Base-by-base conservation (phyloP, 2,113 vertebrate species). In the Elaphurus davidianus region DNA sequence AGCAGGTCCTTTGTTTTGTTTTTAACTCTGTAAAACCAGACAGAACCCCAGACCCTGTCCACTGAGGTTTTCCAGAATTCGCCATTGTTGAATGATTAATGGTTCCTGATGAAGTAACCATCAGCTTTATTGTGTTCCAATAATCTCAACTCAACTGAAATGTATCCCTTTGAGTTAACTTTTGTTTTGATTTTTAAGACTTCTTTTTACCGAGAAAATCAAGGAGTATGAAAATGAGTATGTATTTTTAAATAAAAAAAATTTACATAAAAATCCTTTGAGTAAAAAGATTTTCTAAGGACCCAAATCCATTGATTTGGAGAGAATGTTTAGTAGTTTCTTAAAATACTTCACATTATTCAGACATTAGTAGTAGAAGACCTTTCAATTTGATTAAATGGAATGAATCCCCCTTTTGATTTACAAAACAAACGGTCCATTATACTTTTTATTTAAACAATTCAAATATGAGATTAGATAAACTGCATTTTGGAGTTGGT, bases 141-240 rank as follows among this genome's bases (percentile, higher is more conserved):
- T 87, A 78, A 43, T 92, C 90, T 97, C 71, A 52, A 16, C 27
- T 95, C 94, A 95, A 83, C 47, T 90, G 57, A 97, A 94, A 93
- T 95, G 71, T 89, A 62, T 76, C 83, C 87, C 76, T 97, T 96
- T 88, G 67, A 45, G n/a, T 90, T 94, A 92, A 96, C 87, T 97
- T 92, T 92, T 95, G 84, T 96, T 94, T 98, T 91, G 54, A 94
- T 96, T 89, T 79, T 95, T 92, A 95, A 94, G 93, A 2, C 16
- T 93, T 97, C 93, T 92, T 97, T 98, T 95, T 78, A 94, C 47
- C 19, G 36, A 95, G 90, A 95, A 97, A 95, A 95, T 87, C 60
- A 91, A 90, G 86, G 50, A 62, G 36, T 94, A 78, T 94, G 40
- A 86, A 97, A 97, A 64, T 90, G 60, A 81, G 25, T 90, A 45